Conservation (phyloP, 2,113 vertebrate genomes). For the Indri indri region DNA sequence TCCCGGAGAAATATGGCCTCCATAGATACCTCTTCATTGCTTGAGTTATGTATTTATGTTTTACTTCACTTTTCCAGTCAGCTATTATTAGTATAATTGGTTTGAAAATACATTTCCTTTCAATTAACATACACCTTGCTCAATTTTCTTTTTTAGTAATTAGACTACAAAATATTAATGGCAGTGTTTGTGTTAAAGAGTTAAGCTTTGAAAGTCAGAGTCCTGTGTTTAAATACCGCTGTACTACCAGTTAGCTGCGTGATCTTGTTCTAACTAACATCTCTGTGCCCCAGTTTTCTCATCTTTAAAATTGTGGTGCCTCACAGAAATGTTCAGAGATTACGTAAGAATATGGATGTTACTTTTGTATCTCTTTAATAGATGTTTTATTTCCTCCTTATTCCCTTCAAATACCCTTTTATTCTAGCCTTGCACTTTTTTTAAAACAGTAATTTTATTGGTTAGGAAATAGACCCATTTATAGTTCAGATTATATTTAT, state of each 20-base stretch:
- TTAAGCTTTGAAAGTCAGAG: not conserved
- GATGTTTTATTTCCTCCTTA: not conserved
- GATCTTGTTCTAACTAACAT: not conserved
- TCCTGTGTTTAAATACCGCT: not conserved
- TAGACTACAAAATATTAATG: not conserved
- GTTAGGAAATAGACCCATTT: not conserved
- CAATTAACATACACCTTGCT: not conserved
- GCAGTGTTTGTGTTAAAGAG: not conserved
- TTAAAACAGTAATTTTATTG: not conserved
- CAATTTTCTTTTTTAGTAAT: not conserved
- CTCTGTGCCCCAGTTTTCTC: not conserved
- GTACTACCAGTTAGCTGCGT: rapidly evolving
- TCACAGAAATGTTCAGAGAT: not conserved
- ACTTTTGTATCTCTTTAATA: not conserved
- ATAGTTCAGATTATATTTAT: not conserved
- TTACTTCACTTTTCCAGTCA: not conserved
- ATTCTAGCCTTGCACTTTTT: not conserved
- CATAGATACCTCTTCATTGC: not conserved
- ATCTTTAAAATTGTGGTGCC: not conserved
- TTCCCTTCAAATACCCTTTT: not conserved
- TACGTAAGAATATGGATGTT: not conserved
- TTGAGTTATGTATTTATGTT: not conserved
- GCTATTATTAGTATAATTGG: not conserved
- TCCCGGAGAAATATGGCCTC: too few relatives aligned
- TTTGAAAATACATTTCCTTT: not conserved